Evolutionary conservation across 2,113 vertebrate genomes (phyloP), one percentile per base, ranked within the genome.

Genomic region (Todiramphus saurophagus): DNA sequence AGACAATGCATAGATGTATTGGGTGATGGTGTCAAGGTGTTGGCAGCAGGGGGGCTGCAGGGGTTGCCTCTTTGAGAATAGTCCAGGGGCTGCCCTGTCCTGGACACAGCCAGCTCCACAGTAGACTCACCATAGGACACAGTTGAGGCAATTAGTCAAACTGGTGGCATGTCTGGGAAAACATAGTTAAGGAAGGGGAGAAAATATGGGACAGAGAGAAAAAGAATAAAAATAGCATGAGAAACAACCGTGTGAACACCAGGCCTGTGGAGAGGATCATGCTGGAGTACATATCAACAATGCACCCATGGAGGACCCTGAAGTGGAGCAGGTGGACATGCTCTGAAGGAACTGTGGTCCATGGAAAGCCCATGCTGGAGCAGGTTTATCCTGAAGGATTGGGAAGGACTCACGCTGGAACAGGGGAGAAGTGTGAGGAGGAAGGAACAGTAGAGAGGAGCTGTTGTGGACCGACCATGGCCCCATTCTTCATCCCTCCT

Each of bases 391-490:
- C 50, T 31, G 18, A n/a, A 60, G 20, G 24, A 28, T 4, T 80
- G 28, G 10, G 14, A 56, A 83, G 23, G 10, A 51, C 25, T 5
- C 37, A 43, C 0, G 0, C 8, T 39, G 37, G 14, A 46, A 8
- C 6, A 72, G 30, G 7, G 16, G 28, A 41, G 67, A 76, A 56
- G 16, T 12, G 9, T 41, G 13, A 60, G 18, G 30, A 68, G 11
- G 15, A 50, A 88, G 31, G 35, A 78, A 18, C 0, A 0, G 14
- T 21, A 66, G 31, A 33, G 8, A 69, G 16, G 13, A 88, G 3
- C 6, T 23, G 6, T 46, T 25, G 4, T 9, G 8, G 16, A 43
- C 4, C 5, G 7, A n/a, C 6, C 9, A 9, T 5, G 5, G 6
- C 16, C 4, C 44, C 11, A 7, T 51, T 46, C 21, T 7, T 11